Evolutionary conservation across 2,797 vertebrate genomes (phyloP).

Genomic region (Macroramphosus scolopax): DNA sequence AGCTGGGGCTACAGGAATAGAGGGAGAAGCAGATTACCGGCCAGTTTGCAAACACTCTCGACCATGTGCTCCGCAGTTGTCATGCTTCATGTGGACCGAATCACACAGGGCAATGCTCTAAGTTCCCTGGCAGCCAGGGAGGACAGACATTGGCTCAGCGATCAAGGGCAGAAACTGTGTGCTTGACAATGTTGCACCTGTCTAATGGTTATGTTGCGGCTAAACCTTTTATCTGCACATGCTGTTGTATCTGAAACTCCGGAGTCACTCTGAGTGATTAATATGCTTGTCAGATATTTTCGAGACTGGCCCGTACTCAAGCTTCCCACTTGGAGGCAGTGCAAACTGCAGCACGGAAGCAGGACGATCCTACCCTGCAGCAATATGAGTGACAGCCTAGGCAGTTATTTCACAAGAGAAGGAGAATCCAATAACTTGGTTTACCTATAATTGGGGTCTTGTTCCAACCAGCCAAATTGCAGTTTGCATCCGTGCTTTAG

Average conservation of each 20-base stretch:
- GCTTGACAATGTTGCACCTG: conserved; percentile 58
- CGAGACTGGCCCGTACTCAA: no score
- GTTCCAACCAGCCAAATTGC: no score
- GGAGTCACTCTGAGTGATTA: conserved; percentile 27
- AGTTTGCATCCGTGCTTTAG: no score
- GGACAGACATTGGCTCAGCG: conserved; percentile 34
- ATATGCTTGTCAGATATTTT: no score
- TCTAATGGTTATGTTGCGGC: conserved; percentile 41
- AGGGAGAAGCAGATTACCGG: conserved; percentile 29
- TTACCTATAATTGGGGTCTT: no score
- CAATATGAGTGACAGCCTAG: background rate
- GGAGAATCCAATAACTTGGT: no score
- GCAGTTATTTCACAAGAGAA: no score
- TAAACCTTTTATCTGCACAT: conserved; percentile 28
- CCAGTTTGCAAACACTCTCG: conserved; percentile 46
- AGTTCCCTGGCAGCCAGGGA: conserved; percentile 53
- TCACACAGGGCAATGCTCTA: conserved; percentile 30
- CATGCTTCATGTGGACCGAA: conserved; percentile 29
- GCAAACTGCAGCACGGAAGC: no score
- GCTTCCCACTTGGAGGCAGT: conserved; percentile 34
- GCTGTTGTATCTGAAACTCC: conserved; percentile 28
- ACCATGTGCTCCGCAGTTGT: conserved; percentile 23
- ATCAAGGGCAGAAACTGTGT: conserved; percentile 40
- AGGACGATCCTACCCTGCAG: no score
- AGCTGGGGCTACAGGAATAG: conserved; percentile 74